Evolutionary conservation across 2,888 invertebrate species (phyloP).

Genomic region (Autographa gamma): DNA sequence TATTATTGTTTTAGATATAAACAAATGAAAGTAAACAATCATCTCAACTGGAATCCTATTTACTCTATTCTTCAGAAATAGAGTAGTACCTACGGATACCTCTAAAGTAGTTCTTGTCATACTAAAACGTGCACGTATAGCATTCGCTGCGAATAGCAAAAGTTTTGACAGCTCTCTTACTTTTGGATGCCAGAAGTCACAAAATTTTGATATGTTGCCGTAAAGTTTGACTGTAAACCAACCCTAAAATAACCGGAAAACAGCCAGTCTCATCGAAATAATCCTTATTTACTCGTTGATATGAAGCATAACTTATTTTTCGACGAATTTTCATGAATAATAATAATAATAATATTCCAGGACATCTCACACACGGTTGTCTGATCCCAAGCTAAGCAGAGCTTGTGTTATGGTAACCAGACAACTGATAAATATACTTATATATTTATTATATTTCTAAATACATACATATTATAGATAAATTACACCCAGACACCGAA

Average conservation of each 20-base stretch:
- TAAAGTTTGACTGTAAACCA: slow-evolving; percentile 1
- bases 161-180: slow-evolving; percentile 6
- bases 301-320: not conserved
- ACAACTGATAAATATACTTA: no score
- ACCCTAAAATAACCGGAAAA: not conserved
- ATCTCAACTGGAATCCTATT: not conserved
- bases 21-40: slow-evolving; percentile 1
- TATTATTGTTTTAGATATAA: not conserved
- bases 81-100: not conserved
- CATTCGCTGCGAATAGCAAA: not conserved
- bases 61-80: not conserved
- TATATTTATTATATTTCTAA: no score
- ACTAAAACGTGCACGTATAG: not conserved
- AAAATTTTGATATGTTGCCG: slow-evolving; percentile 3
- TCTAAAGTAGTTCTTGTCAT: not conserved
- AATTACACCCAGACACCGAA: no score
- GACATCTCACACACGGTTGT: no score
- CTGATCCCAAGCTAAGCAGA: no score
- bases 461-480: no score
- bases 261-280: not conserved
- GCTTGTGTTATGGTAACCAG: no score
- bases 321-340: not conserved
- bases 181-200: slow-evolving; percentile 3
- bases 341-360: no score
- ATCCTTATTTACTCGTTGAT: not conserved